Evolutionary conservation across 2,797 vertebrate genomes (phyloP), one percentile per base, ranked within the genome.

Genomic region (Anguilla pacifica): DNA sequence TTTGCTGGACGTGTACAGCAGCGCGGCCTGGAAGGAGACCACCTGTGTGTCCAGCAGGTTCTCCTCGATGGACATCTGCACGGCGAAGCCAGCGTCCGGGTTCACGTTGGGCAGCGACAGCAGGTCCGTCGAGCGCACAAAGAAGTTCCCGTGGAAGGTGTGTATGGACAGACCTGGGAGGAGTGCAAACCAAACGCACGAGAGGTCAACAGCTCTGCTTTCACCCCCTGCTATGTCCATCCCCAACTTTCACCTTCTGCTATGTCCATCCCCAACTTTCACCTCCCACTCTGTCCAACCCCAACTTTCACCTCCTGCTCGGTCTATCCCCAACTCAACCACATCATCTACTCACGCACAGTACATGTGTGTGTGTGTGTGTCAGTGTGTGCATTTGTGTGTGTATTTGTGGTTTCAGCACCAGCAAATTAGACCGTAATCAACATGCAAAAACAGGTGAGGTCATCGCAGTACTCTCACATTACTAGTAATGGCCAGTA

Each of bases 101-200:
- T 99, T 99, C 46, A 99, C 97, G 0, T 99, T 99, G 57, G 98
- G 98, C 77, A 99, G 95, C 0, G 98, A 99, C 90, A 99, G 51
- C 91, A 99, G 92, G 91, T 99, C 98, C 3, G 98, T 99, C 79
- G 98, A 99, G 59, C 98, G 95, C 57, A 99, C 98, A 0, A 99
- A 99, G 95, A 99, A 99, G 96, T 99, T 99, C 74, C 98, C 98
- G 13, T 99, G 98, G 96, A 99, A 99, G 77, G 98, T 99, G 92
- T 99, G 98, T 94, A 99, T 99, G 93, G 98, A 99, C 92, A 99
- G 95, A 91, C 98, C 98, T 99, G 64, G 89, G 87, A 90, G 11
- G 43, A 67, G 59, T 72, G 9, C 28, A 87, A 35, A 35, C 35
- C 35, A 35, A 35, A 35, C 35, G 0, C 84, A 22, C 25, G 25